phyloP scores from a whole-genome alignment of 2,113 vertebrate species.

The Thomomys bottae region DNA sequence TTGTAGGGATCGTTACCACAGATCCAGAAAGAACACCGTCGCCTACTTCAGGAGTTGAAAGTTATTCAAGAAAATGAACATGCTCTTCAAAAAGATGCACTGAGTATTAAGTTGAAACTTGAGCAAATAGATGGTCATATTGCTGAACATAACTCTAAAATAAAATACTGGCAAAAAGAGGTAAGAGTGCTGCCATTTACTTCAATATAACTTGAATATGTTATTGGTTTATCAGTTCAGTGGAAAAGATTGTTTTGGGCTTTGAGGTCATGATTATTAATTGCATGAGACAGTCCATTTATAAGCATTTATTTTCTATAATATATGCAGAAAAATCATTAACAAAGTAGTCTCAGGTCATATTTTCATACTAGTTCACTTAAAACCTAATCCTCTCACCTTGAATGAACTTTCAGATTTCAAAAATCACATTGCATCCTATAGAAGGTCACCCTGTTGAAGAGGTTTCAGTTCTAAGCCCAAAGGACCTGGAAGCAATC shows the following conservation, averaged over 20 bases:
- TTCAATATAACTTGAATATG: neutral
- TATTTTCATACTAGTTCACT: neutral
- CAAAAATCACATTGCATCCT: conserved; percentile 89
- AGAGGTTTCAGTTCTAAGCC: conserved; percentile 85
- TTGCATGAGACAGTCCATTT: neutral
- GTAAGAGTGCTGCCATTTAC: conserved; percentile 79
- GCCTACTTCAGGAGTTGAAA: conserved; percentile 90
- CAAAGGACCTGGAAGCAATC: conserved; percentile 88
- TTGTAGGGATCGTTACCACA: conserved; percentile 88
- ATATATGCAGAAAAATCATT: neutral
- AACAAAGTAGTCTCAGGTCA: neutral
- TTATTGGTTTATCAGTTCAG: neutral
- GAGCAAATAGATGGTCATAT: conserved; percentile 92
- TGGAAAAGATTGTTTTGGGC: neutral
- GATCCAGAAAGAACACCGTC: conserved; percentile 89
- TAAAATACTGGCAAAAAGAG: conserved; percentile 97
- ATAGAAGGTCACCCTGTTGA: conserved; percentile 88
- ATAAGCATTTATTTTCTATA: neutral
- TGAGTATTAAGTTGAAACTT: conserved; percentile 92
- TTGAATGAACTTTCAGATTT: conserved; percentile 85
- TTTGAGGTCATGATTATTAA: conserved; percentile 29
- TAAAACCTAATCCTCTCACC: neutral
- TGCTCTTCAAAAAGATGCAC: conserved; percentile 91
- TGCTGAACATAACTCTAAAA: conserved; percentile 91
- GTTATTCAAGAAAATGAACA: conserved; percentile 91